Base-by-base conservation (phyloP, 2,797 vertebrate species). In the Apogon hyalosoma region DNA sequence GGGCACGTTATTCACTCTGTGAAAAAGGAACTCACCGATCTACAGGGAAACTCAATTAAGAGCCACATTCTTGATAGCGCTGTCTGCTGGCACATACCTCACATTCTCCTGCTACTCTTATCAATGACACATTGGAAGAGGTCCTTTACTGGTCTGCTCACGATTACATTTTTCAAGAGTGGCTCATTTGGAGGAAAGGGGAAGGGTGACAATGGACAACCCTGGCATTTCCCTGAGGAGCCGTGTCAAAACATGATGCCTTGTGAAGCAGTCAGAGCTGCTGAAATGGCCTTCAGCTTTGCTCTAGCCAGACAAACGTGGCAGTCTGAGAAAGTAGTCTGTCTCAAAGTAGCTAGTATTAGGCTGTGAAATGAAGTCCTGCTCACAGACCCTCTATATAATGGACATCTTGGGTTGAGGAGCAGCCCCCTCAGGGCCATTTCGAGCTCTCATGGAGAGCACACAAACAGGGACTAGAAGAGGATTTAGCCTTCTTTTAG, bases 351-450 rank as follows among this genome's bases (percentile, higher is more conserved):
- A 63, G 71, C 75, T 51, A 60, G 75, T 87, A 85, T 91, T 88
- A 83, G 70, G 82, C 82, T 84, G 65, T 64, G 56, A 90, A 92
- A 90, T 88, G 84, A 90, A 90, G 88, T 87, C 62, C 73, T 56
- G 71, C 82, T 75, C 84, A 78, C 82, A 87, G 70, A 66, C 75
- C 51, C 71, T 82, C 80, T 66, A 84, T 83, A 88, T 90, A 92
- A 92, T 92, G 78, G 90, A 90, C 84, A 84, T 82, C 79, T 75
- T 63, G 85, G 79, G 79, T 81, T 85, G 77, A 84, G 82, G 79
- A 82, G 80, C 69, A 24, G 53, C 78, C 58, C 80, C 89, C 85
- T 82, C 69, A 21, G 87, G 89, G 85, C 77, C 68, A 63, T 83
- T 85, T 85, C 77, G 81, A 85, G 80, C 82, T 63, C 83, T 85